phyloP scores from a whole-genome alignment of 1,140 invertebrate genomes.

The Listronotus oregonensis region DNA sequence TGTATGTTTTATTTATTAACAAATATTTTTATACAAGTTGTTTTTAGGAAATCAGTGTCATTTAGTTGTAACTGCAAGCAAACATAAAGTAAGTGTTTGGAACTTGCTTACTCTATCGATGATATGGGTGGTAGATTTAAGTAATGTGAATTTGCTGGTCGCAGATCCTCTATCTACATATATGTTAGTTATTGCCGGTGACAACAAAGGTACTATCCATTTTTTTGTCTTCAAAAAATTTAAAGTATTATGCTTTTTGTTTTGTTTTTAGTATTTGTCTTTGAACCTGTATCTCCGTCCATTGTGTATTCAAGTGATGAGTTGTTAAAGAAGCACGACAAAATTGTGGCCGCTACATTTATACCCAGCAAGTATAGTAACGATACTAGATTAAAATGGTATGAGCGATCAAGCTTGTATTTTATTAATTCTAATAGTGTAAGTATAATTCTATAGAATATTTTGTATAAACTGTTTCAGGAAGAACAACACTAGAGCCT shows the following conservation, averaged over 20 bases:
- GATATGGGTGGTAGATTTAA: constrained; percentile 61
- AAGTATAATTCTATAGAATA: no score
- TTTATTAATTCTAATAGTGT: constrained; percentile 65
- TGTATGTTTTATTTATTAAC: no score
- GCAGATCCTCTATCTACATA: constrained; percentile 67
- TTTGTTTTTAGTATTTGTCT: constrained; percentile 62
- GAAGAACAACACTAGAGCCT: no score
- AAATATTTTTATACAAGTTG: neutral
- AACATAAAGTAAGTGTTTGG: constrained; percentile 68
- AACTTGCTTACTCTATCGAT: constrained; percentile 70
- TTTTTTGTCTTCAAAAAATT: constrained; percentile 3
- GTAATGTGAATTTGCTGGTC: constrained; percentile 60
- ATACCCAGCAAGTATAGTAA: constrained; percentile 60
- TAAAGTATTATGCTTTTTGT: neutral
- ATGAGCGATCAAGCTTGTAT: constrained; percentile 63
- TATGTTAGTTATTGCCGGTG: constrained; percentile 68
- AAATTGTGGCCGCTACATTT: constrained; percentile 60
- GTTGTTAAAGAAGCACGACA: constrained; percentile 56
- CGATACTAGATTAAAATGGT: constrained; percentile 60
- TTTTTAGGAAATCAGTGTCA: constrained; percentile 61
- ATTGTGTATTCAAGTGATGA: constrained; percentile 60
- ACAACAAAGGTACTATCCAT: constrained; percentile 37
- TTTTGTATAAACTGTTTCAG: no score
- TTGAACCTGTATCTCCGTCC: constrained; percentile 62
- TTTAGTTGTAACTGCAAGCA: constrained; percentile 65